Conservation (phyloP, 2,888 invertebrate species). For the Chrysodeixis includens region DNA sequence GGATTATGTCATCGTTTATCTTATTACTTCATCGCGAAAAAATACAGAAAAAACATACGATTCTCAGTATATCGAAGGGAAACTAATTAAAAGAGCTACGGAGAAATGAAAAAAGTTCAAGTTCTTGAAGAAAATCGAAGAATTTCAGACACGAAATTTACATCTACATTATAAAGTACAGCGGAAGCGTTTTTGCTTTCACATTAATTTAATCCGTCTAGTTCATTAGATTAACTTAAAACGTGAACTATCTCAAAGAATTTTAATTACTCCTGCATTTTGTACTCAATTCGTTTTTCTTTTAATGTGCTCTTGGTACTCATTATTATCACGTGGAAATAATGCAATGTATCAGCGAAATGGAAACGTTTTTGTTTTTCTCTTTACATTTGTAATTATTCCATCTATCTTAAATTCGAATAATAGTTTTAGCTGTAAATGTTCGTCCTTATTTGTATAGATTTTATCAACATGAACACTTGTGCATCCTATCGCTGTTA, state of each 20-base stretch:
- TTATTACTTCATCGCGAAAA: conserved; percentile 36
- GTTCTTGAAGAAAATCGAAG: conserved; percentile 1
- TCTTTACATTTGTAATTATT: not conserved
- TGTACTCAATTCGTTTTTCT: conserved; percentile 54
- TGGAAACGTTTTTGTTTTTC: conserved; percentile 22
- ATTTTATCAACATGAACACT: too few species aligned
- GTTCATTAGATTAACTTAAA: conserved; percentile 61
- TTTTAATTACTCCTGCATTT: conserved; percentile 65
- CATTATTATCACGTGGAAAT: conserved; percentile 25
- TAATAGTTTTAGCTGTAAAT: too few species aligned
- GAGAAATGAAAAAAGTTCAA: not conserved
- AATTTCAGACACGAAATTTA: not conserved
- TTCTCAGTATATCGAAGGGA: not conserved
- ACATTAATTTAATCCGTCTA: conserved; percentile 48
- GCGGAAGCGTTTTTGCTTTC: conserved; percentile 35
- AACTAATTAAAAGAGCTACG: too few species aligned
- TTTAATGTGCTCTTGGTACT: conserved; percentile 68
- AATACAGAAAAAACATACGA: conserved; percentile 17
- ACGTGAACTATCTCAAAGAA: conserved; percentile 64
- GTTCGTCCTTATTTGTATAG: too few species aligned
- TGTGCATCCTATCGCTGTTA: too few species aligned
- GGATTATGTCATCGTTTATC: conserved; percentile 54
- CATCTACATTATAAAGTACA: conserved; percentile 5
- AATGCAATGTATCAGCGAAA: conserved; percentile 22
- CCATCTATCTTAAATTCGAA: too few species aligned